Conservation (phyloP, 2,888 invertebrate genomes). For the Cremastobaeus sp. region DNA sequence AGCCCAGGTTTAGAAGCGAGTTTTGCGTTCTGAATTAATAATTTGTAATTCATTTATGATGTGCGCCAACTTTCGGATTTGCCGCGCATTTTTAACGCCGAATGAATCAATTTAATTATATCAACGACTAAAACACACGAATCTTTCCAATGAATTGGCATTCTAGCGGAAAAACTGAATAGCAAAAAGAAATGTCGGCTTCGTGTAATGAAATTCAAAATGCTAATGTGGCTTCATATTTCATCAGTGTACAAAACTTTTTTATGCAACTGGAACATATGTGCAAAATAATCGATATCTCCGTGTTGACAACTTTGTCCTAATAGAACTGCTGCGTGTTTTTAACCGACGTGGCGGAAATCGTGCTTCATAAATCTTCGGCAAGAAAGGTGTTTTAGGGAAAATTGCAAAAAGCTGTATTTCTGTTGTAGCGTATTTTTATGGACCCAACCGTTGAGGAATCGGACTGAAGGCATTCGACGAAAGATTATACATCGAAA, state of each 20-base stretch:
- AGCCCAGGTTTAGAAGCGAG: slow-evolving; percentile 16
- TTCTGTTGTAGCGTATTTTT: neutral
- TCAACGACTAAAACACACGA: slow-evolving; percentile 27
- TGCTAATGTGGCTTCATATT: slow-evolving; percentile 34
- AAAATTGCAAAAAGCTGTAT: slow-evolving; percentile 11
- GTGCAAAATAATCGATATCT: slow-evolving; percentile 49
- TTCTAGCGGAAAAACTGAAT: neutral
- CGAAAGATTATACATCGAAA: slow-evolving; percentile 23
- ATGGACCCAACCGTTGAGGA: neutral
- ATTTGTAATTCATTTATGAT: slow-evolving; percentile 26
- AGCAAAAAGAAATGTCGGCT: slow-evolving; percentile 1
- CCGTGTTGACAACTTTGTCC: slow-evolving; percentile 41
- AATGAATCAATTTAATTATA: slow-evolving; percentile 26
- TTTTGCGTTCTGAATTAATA: slow-evolving; percentile 46
- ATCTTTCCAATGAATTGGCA: slow-evolving; percentile 19
- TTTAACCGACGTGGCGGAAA: slow-evolving; percentile 16
- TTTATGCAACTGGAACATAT: slow-evolving; percentile 42
- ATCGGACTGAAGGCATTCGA: slow-evolving; percentile 4
- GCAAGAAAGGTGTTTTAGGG: slow-evolving; percentile 3
- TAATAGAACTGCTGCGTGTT: slow-evolving; percentile 17
- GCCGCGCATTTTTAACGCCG: slow-evolving; percentile 2
- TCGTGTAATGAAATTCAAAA: slow-evolving; percentile 34
- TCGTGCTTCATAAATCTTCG: slow-evolving; percentile 29
- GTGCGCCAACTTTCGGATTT: slow-evolving; percentile 3
- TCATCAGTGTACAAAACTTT: slow-evolving; percentile 34